These are phyloP conservation scores for Passerina amoena DNA, from an alignment of 2,113 vertebrate genomes.

Conservation along the genomic window DNA sequence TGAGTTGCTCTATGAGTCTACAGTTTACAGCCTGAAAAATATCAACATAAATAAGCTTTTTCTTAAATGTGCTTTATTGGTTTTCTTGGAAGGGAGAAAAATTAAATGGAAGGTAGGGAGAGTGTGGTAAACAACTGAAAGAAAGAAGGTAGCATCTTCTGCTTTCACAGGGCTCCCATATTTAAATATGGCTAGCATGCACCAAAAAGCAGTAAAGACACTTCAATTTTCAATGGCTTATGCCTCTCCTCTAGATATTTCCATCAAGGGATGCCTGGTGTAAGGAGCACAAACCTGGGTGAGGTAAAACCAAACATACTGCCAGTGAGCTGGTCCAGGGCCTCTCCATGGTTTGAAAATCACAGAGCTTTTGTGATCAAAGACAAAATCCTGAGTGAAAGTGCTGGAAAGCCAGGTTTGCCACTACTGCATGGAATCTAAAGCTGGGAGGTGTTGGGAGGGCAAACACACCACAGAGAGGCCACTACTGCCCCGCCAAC, in stretches of 20 bases:
- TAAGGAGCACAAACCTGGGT: background rate
- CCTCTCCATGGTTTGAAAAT: background rate
- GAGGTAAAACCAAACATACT: background rate
- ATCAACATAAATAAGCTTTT: background rate
- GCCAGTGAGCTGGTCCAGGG: background rate
- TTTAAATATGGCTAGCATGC: background rate
- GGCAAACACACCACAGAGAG: accelerated
- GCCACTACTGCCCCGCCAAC: background rate
- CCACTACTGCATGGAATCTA: background rate
- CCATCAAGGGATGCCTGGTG: background rate
- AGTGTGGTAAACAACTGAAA: background rate
- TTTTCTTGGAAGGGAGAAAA: background rate
- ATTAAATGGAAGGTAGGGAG: background rate
- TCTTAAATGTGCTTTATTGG: background rate
- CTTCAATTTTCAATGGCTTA: background rate
- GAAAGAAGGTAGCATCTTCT: background rate
- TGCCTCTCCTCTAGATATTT: background rate
- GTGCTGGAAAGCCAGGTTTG: background rate
- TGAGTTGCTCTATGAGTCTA: background rate
- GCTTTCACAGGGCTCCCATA: background rate
- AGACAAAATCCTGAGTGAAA: background rate
- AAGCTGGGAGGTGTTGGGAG: background rate
- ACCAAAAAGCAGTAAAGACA: background rate
- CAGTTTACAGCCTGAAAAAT: background rate
- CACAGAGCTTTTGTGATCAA: background rate